Evolutionary conservation across 2,113 vertebrate species (phyloP).

Genomic region (Sterrhoptilus dennistouni): DNA sequence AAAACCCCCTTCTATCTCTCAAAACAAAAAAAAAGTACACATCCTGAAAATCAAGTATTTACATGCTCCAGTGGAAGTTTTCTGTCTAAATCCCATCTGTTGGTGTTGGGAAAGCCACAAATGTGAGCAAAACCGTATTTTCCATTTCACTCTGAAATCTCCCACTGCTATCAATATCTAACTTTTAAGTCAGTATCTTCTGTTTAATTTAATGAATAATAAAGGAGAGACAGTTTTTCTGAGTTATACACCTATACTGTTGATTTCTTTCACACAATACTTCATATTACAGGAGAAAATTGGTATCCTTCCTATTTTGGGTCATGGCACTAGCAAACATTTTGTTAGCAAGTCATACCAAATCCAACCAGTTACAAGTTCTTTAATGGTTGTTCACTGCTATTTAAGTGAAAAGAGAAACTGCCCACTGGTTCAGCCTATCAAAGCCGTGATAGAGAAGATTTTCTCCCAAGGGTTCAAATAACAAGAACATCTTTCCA

Average conservation of each 20-base stretch:
- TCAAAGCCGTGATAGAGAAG: neutral
- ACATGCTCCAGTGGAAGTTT: rapidly evolving
- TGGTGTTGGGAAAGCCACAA: neutral
- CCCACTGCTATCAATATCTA: neutral
- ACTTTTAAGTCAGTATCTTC: neutral
- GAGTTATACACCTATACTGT: neutral
- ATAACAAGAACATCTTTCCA: neutral
- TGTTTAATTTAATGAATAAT: neutral
- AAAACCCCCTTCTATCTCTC: neutral
- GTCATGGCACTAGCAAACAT: neutral
- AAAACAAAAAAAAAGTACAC: neutral
- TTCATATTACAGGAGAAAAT: neutral
- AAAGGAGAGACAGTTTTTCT: neutral
- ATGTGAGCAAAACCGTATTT: neutral
- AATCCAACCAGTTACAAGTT: neutral
- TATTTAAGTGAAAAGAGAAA: neutral
- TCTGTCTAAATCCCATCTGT: neutral
- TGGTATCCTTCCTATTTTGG: neutral
- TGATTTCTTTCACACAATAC: neutral
- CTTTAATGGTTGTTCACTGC: neutral
- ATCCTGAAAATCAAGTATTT: neutral
- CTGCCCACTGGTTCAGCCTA: neutral
- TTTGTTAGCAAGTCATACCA: neutral
- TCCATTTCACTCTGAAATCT: neutral
- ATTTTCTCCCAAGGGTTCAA: neutral